A percentile compares a stretch with the other conserved stretches of the same genome.
phyloP scores from a whole-genome alignment of 2,888 invertebrate species.

The Aspidapion aeneum region DNA sequence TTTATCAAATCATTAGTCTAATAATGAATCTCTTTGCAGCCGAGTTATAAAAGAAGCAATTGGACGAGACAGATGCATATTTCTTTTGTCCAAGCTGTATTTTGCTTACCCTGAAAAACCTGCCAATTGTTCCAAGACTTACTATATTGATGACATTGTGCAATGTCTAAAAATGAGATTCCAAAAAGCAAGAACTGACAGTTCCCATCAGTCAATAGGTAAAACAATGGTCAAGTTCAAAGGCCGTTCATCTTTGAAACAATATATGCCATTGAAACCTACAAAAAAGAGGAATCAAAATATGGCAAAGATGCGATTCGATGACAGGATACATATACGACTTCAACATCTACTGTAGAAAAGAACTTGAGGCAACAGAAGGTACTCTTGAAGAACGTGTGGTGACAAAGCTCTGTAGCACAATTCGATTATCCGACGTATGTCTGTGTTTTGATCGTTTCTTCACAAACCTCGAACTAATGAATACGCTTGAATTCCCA shows the following conservation, averaged over 20 bases:
- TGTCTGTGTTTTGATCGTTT: neutral
- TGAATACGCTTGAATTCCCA: neutral
- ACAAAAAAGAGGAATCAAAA: neutral
- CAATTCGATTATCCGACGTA: neutral
- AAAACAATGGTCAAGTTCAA: neutral
- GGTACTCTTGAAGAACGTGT: neutral
- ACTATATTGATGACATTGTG: neutral
- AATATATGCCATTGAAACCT: neutral
- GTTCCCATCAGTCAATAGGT: neutral
- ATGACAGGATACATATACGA: neutral
- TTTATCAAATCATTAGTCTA: neutral
- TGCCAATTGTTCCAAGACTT: neutral
- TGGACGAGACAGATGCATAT: neutral
- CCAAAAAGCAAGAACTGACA: neutral
- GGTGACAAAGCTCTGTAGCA: neutral
- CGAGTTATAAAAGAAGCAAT: neutral
- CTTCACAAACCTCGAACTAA: neutral
- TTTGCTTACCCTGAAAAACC: neutral
- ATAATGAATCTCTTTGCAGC: neutral
- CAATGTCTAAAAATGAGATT: neutral
- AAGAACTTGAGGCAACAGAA: neutral
- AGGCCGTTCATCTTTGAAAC: neutral
- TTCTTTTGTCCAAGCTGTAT: neutral
- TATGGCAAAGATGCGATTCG: neutral
- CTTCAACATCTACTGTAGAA: neutral